These are phyloP conservation scores for Dendroctonus valens DNA, from an alignment of 1,140 invertebrate genomes.

Conservation along the genomic window DNA sequence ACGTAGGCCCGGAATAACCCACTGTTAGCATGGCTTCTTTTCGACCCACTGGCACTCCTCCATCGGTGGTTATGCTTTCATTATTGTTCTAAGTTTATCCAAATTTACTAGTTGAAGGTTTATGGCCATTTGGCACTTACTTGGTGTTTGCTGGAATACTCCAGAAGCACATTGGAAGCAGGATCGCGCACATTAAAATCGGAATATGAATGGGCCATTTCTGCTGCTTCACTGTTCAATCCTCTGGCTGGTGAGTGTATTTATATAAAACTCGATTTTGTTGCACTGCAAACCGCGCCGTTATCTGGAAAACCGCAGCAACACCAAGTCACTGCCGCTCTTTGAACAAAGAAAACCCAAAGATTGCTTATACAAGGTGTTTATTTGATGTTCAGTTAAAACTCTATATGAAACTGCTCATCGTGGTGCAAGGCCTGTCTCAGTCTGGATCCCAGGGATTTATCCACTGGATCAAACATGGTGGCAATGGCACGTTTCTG, in stretches of 20 bases:
- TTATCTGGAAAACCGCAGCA: neutral
- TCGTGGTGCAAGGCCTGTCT: constrained; percentile 31
- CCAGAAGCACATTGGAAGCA: constrained; percentile 30
- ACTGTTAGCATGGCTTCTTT: constrained; percentile 72
- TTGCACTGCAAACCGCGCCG: too few relatives aligned
- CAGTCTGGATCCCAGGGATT: constrained; percentile 61
- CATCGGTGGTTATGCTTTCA: constrained; percentile 56
- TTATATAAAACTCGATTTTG: neutral
- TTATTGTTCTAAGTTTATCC: constrained; percentile 23
- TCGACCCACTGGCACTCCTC: constrained; percentile 70
- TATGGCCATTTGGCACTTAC: constrained; percentile 18
- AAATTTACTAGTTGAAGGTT: neutral
- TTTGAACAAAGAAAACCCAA: neutral
- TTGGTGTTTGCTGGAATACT: constrained; percentile 33
- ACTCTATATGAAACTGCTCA: constrained; percentile 25
- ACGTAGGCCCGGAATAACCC: constrained; percentile 81
- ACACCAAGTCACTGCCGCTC: too few relatives aligned
- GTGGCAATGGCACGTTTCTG: constrained; percentile 77
- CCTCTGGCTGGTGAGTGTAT: too few relatives aligned
- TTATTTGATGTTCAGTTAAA: constrained; percentile 4
- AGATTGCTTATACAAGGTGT: neutral
- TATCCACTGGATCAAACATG: constrained; percentile 63
- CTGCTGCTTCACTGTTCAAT: neutral
- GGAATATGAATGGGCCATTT: constrained; percentile 12
- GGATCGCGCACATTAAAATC: constrained; percentile 24